Base-by-base conservation (phyloP, 2,113 vertebrate genomes). In the Propithecus coquereli region DNA sequence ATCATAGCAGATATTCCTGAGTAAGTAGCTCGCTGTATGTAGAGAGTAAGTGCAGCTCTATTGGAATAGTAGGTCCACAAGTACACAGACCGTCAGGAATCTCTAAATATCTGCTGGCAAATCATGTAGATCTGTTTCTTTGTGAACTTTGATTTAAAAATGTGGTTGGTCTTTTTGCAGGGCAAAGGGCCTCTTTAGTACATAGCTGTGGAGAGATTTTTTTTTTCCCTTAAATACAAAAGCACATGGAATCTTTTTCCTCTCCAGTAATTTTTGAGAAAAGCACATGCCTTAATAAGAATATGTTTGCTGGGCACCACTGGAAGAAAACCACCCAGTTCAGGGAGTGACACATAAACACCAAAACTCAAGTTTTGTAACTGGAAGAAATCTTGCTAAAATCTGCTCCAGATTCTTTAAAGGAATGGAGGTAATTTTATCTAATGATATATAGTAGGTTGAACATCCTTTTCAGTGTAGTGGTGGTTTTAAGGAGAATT, bases 241-340 rank as follows among this genome's bases (percentile, higher is more conserved):
- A 68, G 87, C 52, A n/a, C 63, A 59, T 1, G 13, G 34, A 70
- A 9, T 90, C 70, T 16, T 63, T 47, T 73, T 30, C 25, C 37
- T 68, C n/a, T 77, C 40, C 13, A 81, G 71, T 88, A 65, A 63
- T 93, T 16, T 63, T n/a, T 91, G 77, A 96, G 82, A 73, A 93
- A 92, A 87, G 27, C 13, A 12, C 52, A 34, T 6, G 30, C 12
- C 52, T 86, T 54, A 40, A 66, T 45, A 87, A 90, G 34, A 68
- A 2, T 61, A 43, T 61, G 47, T 87, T 96, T 68, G 4, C 43
- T 85, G 40, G 34, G 17, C 52, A 25, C 66, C 6, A 2, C 27
- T 40, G 40, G 82, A 87, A 76, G 32, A 94, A 86, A 68, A 52
- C 3, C 37, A 17, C 32, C 3, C 11, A 6, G 6, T 86, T 81